These are phyloP conservation scores for Periparus ater DNA, from an alignment of 2,797 vertebrate genomes.

Conservation along the genomic window DNA sequence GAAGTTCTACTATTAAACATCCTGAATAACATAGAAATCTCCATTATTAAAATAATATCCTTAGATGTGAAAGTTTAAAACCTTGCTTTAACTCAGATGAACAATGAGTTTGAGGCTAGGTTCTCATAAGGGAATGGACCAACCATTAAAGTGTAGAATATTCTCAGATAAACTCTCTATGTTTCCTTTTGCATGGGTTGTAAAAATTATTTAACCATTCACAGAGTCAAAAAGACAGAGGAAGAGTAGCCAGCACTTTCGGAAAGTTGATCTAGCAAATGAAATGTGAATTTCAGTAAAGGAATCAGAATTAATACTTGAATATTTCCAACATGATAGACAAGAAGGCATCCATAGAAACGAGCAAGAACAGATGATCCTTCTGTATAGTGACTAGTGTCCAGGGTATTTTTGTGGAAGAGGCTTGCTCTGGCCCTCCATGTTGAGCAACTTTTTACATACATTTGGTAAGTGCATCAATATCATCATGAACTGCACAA, in stretches of 20 bases:
- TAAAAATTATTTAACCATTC: background rate
- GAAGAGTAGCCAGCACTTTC: background rate
- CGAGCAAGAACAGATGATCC: background rate
- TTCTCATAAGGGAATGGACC: background rate
- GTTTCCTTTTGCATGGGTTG: background rate
- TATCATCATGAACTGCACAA: background rate
- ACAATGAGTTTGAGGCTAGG: background rate
- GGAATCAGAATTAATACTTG: background rate
- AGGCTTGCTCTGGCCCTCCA: background rate
- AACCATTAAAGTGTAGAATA: background rate
- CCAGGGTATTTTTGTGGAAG: background rate
- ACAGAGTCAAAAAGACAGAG: background rate
- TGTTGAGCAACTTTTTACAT: background rate
- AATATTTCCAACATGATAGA: background rate
- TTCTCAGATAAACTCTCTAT: background rate
- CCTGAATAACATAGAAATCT: background rate
- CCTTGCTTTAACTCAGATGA: background rate
- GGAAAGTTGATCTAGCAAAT: background rate
- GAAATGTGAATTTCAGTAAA: background rate
- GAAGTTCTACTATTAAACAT: background rate
- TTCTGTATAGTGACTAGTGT: background rate
- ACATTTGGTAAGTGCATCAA: background rate
- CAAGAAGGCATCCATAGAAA: background rate
- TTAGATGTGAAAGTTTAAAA: background rate
- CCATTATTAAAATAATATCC: background rate